A percentile compares a stretch with the other conserved stretches of the same genome.
These are phyloP conservation scores for Scartelaos histophorus DNA, from an alignment of 2,113 vertebrate species.

Conservation along the genomic window DNA sequence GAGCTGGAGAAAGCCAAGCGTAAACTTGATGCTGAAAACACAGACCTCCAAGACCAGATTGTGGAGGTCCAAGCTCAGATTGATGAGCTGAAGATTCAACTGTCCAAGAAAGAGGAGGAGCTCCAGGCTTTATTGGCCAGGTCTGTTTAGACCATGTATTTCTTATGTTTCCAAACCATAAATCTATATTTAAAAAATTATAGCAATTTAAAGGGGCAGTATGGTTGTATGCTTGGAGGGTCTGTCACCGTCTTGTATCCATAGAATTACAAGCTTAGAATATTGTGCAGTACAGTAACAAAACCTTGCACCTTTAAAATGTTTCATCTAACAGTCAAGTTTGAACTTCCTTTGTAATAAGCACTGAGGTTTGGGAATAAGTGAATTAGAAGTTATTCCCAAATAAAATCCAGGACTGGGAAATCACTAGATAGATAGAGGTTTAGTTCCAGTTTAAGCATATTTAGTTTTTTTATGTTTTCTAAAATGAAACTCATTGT, in stretches of 20 bases:
- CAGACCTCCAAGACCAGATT: slow-evolving; percentile 97
- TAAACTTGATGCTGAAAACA: slow-evolving; percentile 93
- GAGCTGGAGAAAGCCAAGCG: slow-evolving; percentile 96
- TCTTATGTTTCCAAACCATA: neutral
- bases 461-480: neutral
- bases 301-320: neutral
- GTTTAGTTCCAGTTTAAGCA: neutral
- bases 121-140: slow-evolving; percentile 89
- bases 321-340: too few species aligned
- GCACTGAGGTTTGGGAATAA: too few species aligned
- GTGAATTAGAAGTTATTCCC: too few species aligned
- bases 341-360: too few species aligned
- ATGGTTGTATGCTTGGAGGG: too few species aligned
- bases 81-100: slow-evolving; percentile 92
- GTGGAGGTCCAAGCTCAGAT: slow-evolving; percentile 94
- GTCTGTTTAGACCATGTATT: slow-evolving; percentile 66
- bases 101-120: slow-evolving; percentile 96
- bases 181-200: neutral
- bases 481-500: neutral
- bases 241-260: too few species aligned
- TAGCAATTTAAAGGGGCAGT: neutral
- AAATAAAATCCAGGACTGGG: neutral
- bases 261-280: too few species aligned
- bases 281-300: too few species aligned
- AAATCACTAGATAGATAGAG: neutral